Evolutionary conservation across 2,888 invertebrate genomes (phyloP).

Genomic region (Zele albiditarsus): DNA sequence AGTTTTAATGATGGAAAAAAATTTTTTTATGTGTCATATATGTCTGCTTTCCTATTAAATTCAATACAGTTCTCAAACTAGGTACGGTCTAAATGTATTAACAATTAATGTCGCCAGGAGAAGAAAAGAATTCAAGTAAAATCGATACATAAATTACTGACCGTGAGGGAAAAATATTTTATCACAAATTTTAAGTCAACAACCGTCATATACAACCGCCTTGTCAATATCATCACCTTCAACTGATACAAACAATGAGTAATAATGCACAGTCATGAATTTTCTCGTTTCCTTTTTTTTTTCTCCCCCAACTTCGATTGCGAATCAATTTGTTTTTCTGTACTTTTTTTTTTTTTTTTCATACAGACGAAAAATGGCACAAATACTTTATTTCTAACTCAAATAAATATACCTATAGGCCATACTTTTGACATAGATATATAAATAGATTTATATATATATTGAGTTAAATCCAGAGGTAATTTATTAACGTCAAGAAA

Average conservation of each 20-base stretch:
- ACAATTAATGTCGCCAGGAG: too few relatives aligned
- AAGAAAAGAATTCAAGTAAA: too few relatives aligned
- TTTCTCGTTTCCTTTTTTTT: background rate
- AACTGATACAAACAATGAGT: background rate
- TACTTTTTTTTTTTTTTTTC: background rate
- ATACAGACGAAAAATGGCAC: background rate
- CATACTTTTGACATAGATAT: background rate
- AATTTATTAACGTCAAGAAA: constrained; percentile 2
- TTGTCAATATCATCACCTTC: background rate
- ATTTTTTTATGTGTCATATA: too few relatives aligned
- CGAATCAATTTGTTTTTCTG: background rate
- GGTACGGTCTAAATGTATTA: too few relatives aligned
- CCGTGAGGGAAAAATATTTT: too few relatives aligned
- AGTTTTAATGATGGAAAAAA: background rate
- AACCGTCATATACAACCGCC: too few relatives aligned
- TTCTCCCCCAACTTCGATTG: background rate
- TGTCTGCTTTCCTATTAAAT: too few relatives aligned
- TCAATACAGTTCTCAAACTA: too few relatives aligned
- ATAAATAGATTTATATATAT: background rate
- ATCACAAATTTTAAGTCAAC: too few relatives aligned
- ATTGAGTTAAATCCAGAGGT: background rate
- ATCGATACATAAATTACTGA: too few relatives aligned
- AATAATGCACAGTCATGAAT: background rate
- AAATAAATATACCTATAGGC: background rate
- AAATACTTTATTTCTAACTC: background rate